A percentile compares a stretch with the other conserved stretches of the same genome.
phyloP scores from a whole-genome alignment of 2,888 invertebrate genomes.

The Drosophila robusta region DNA sequence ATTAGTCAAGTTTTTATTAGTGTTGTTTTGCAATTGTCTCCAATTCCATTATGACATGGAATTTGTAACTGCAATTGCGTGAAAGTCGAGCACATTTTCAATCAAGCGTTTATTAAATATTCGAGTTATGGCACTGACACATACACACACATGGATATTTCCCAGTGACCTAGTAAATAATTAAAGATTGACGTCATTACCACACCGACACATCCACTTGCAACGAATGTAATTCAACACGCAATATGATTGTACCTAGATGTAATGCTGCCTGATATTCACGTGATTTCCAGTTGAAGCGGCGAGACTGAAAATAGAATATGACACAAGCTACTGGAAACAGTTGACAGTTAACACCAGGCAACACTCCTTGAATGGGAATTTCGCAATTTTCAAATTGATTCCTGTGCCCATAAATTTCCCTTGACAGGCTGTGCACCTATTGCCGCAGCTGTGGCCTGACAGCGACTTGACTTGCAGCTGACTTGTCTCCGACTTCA shows the following conservation, averaged over 20 bases:
- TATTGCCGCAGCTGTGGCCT: conserved; percentile 6
- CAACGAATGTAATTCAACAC: conserved; percentile 22
- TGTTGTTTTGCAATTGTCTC: too few relatives aligned
- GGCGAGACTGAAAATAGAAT: conserved; percentile 4
- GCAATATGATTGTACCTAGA: conserved; percentile 29
- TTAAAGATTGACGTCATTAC: conserved; percentile 68
- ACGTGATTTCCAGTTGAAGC: not conserved
- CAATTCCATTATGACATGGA: too few relatives aligned
- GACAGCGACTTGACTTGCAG: conserved; percentile 24
- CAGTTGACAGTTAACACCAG: conserved; percentile 6
- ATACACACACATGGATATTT: conserved; percentile 3
- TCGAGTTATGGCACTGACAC: conserved; percentile 6
- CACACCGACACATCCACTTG: conserved; percentile 23
- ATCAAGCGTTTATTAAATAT: conserved; percentile 22
- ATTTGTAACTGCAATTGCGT: not conserved
- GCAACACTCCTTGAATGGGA: conserved; percentile 7
- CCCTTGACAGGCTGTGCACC: conserved; percentile 15
- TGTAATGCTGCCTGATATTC: conserved; percentile 1
- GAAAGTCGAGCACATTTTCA: not conserved
- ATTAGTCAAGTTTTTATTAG: too few relatives aligned
- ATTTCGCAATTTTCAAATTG: conserved; percentile 52
- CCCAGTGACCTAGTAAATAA: conserved; percentile 41
- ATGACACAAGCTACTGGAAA: conserved; percentile 15
- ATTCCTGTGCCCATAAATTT: conserved; percentile 46
- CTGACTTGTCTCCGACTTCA: conserved; percentile 16